Conservation (phyloP, 2,113 vertebrate species). For the Gymnocephalus cernua region DNA sequence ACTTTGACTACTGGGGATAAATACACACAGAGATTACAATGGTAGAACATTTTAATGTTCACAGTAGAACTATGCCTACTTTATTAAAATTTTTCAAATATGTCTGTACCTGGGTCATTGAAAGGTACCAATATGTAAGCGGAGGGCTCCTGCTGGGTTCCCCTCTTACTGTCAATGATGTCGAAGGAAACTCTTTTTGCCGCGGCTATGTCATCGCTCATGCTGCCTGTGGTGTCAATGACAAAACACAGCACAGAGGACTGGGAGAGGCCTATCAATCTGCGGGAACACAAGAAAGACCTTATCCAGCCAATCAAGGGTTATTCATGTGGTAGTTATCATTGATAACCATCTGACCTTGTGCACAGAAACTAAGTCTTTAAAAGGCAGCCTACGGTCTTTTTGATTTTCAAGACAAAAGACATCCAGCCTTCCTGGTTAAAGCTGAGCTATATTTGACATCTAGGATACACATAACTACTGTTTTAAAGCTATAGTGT, state of each 20-base stretch:
- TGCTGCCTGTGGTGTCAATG: slow-evolving; percentile 81
- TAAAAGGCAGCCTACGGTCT: neutral
- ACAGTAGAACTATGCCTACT: neutral
- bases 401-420: neutral
- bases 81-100: neutral
- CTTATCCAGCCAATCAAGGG: neutral
- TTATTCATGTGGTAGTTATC: neutral
- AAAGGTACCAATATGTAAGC: slow-evolving; percentile 81
- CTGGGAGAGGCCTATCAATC: slow-evolving; percentile 75
- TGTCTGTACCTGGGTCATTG: slow-evolving; percentile 75
- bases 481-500: neutral
- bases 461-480: neutral
- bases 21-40: neutral
- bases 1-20: neutral
- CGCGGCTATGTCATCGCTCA: slow-evolving; percentile 69
- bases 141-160: slow-evolving; percentile 67
- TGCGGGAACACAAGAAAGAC: slow-evolving; percentile 28
- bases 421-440: neutral
- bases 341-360: neutral
- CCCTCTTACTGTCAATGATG: slow-evolving; percentile 73
- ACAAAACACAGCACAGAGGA: slow-evolving; percentile 75
- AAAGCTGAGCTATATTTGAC: neutral
- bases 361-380: neutral
- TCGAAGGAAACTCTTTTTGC: slow-evolving; percentile 62
- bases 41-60: neutral